Base-by-base conservation (phyloP, 1,140 invertebrate genomes). In the Bicyclus anynana region DNA sequence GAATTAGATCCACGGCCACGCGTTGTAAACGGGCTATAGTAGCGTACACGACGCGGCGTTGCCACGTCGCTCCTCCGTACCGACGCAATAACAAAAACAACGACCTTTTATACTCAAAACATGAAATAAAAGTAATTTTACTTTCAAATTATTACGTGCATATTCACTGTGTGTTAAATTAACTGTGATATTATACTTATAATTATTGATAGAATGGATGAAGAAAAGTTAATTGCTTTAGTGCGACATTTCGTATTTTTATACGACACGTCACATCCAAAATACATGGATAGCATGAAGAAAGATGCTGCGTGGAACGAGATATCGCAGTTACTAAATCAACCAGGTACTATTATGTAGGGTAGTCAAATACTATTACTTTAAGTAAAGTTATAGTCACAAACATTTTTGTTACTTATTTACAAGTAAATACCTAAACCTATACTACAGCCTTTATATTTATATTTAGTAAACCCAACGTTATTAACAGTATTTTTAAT, bases 151-250 rank as follows among this genome's bases (percentile, higher is more conserved):
- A 35, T 12, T 35, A 2, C 9, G n/a, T n/a, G n/a, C n/a, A n/a
- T n/a, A n/a, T n/a, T n/a, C n/a, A n/a, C n/a, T n/a, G 13, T n/a
- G 33, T 35, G 10, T 12, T 1, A n/a, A 35, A 35, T 0, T 35
- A 35, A 9, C 12, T 13, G 33, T 26, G 13, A 14, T 26, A 26
- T 14, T 27, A 27, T 12, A 48, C 46, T n/a, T 5, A 20, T 17
- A 44, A 17, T 17, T 44, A 20, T 48, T 54, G n/a, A n/a, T 38
- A 59, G 21, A 13, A 63, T 63, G 62, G 9, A 64, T n/a, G 59
- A 44, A 42, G 62, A 64, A 40, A 52, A 55, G 51, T 40, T 64
- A 13, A 64, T 64, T 9, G 62, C 51, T 47, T 47, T 59, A 59
- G 56, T 64, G 44, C 33, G 52, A 53, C 50, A 56, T 51, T 64